A percentile compares a stretch with the other conserved stretches of the same genome.
phyloP scores from a whole-genome alignment of 2,113 vertebrate genomes.

The Chaetodon trifascialis region DNA sequence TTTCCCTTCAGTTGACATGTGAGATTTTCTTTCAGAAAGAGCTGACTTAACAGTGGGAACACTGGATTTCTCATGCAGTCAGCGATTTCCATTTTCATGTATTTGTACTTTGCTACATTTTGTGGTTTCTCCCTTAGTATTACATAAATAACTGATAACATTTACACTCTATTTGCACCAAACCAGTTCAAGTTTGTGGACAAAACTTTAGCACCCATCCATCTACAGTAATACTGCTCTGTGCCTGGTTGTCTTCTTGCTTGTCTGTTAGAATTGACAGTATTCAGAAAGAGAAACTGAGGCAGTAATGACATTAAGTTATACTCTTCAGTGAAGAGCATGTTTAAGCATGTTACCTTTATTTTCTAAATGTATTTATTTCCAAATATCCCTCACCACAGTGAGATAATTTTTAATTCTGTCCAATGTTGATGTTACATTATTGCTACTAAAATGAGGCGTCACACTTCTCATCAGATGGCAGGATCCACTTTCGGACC shows the following conservation, averaged over 20 bases:
- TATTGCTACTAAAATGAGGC: slow-evolving; percentile 26
- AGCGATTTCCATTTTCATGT: slow-evolving; percentile 8
- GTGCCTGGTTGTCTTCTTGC: neutral
- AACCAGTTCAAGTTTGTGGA: neutral
- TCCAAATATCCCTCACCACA: neutral
- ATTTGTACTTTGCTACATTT: neutral
- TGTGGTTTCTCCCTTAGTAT: neutral
- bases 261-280: neutral
- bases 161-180: neutral
- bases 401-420: neutral
- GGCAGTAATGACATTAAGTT: neutral
- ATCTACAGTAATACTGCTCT: neutral
- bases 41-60: slow-evolving; percentile 1
- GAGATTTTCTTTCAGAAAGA: neutral
- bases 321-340: neutral
- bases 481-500: slow-evolving; percentile 61
- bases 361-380: too few species aligned
- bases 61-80: neutral
- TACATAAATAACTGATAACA: neutral
- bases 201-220: neutral
- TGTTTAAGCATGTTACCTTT: neutral
- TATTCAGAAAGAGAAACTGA: neutral
- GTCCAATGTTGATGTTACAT: slow-evolving; percentile 1
- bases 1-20: neutral
- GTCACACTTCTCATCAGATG: slow-evolving; percentile 29